A percentile compares a stretch with the other conserved stretches of the same genome.
phyloP scores from a whole-genome alignment of 2,113 vertebrate genomes.

The Rhinolophus ferrumequinum region DNA sequence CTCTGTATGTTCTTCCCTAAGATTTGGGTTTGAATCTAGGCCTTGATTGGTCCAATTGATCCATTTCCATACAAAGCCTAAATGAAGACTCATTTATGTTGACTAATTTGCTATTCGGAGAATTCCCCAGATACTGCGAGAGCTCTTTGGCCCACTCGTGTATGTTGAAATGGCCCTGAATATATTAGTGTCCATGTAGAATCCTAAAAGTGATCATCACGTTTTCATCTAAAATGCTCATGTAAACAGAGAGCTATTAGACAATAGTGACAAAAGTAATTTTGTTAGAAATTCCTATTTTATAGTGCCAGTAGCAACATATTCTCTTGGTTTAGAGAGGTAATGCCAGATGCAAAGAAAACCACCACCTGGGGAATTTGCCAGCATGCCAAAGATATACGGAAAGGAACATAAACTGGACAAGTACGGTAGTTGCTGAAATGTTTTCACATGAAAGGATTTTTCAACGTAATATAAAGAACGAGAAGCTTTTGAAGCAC shows the following conservation, averaged over 20 bases:
- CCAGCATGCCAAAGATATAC: not conserved
- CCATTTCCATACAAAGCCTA: not conserved
- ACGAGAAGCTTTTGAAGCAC: constrained; percentile 5
- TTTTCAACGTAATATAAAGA: not conserved
- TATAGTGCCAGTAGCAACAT: not conserved
- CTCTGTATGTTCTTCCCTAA: not conserved
- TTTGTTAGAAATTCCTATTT: constrained; percentile 30
- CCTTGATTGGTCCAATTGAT: no score
- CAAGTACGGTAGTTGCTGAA: not conserved
- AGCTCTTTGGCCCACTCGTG: not conserved
- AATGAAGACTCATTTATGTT: not conserved
- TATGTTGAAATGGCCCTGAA: not conserved
- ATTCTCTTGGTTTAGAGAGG: not conserved
- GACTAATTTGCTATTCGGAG: not conserved
- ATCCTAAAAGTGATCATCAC: not conserved
- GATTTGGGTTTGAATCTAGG: not conserved
- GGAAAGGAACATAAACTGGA: not conserved
- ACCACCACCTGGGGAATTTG: not conserved
- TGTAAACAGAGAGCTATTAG: not conserved
- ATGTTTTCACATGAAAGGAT: not conserved
- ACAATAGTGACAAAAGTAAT: not conserved
- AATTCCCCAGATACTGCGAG: not conserved
- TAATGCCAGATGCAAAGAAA: constrained; percentile 14
- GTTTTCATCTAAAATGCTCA: not conserved
- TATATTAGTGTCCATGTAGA: not conserved